phyloP scores from a whole-genome alignment of 64 coral and sea anemone species.

The Porites australiensis region DNA sequence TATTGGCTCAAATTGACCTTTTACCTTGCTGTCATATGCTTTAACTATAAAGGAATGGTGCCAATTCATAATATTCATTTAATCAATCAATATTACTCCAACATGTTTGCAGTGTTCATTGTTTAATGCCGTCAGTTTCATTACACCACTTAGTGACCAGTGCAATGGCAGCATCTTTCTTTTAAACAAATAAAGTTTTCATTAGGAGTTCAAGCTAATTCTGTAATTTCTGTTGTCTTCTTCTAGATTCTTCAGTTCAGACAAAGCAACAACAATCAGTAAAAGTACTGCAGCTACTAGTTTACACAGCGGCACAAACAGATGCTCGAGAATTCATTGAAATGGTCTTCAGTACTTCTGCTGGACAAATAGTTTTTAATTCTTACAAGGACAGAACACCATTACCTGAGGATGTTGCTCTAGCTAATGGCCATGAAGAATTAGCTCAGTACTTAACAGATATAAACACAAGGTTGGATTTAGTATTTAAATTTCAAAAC shows the following conservation, averaged over 20 bases:
- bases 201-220: background rate
- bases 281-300: constrained; percentile 6
- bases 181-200: too few relatives aligned
- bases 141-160: too few relatives aligned
- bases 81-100: too few relatives aligned
- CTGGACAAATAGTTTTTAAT: constrained; percentile 3
- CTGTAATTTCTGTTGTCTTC: background rate
- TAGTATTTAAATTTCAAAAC: too few relatives aligned
- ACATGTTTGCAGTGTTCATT: too few relatives aligned
- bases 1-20: too few relatives aligned
- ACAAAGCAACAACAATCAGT: background rate
- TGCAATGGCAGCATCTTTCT: too few relatives aligned
- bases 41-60: too few relatives aligned
- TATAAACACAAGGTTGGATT: background rate
- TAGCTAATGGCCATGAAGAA: constrained; percentile 14
- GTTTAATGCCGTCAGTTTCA: too few relatives aligned
- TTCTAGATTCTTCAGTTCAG: background rate
- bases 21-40: too few relatives aligned
- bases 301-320: constrained; percentile 13
- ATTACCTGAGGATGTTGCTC: constrained; percentile 28
- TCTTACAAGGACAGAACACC: constrained; percentile 15
- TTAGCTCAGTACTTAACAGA: constrained; percentile 13
- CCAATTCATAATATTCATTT: too few relatives aligned
- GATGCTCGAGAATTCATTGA: constrained; percentile 3
- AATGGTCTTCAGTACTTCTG: constrained; percentile 14